A percentile compares a stretch with the other conserved stretches of the same genome.
phyloP scores from a whole-genome alignment of 2,888 invertebrate species.

The Macrophya alboannulata region DNA sequence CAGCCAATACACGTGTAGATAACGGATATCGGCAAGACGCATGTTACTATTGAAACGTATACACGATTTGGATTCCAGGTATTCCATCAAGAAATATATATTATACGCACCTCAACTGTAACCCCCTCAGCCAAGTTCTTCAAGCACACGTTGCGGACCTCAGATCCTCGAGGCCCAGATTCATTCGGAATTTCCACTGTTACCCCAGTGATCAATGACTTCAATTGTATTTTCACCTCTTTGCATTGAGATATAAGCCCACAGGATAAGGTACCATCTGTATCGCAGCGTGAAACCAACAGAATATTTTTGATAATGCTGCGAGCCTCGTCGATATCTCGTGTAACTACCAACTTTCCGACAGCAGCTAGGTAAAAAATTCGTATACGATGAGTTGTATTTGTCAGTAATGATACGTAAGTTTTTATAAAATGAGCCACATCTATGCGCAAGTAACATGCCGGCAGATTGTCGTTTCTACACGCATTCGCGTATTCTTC shows the following conservation, averaged over 20 bases:
- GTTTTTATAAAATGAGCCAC: background rate
- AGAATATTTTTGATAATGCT: constrained; percentile 52
- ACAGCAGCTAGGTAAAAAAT: constrained; percentile 58
- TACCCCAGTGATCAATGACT: background rate
- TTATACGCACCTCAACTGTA: constrained; percentile 2
- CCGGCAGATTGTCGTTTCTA: no score
- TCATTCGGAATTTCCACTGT: constrained; percentile 23
- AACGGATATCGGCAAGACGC: no score
- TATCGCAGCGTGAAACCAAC: constrained; percentile 49
- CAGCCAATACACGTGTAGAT: no score
- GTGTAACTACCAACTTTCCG: constrained; percentile 56
- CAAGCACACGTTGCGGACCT: background rate
- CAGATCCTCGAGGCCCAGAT: background rate
- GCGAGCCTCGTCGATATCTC: constrained; percentile 48
- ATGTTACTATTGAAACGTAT: no score
- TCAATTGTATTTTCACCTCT: background rate
- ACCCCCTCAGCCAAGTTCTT: background rate
- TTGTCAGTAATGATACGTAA: background rate
- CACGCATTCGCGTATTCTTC: no score
- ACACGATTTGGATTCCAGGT: no score
- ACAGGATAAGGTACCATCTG: constrained; percentile 26
- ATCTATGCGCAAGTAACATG: background rate
- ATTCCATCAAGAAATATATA: no score
- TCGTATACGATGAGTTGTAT: background rate
- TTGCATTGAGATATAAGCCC: background rate